Evolutionary conservation across 92 coral and sea anemone genomes (phyloP).

Genomic region (Porites divaricata): DNA sequence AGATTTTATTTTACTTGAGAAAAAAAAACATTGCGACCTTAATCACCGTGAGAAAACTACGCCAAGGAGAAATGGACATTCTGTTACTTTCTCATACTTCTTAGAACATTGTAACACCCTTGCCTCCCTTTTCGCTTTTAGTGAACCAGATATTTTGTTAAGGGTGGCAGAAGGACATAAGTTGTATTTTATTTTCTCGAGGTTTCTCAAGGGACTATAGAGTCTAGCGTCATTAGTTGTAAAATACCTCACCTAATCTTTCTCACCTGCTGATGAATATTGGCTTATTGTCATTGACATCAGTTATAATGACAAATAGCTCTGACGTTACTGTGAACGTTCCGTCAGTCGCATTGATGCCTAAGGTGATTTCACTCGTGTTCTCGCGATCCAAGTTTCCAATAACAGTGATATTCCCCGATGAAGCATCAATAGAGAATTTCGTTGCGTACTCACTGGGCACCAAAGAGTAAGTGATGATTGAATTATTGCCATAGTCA

Average conservation of each 20-base stretch:
- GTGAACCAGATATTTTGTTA: too few relatives aligned
- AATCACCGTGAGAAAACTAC: too few relatives aligned
- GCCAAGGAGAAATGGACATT: too few relatives aligned
- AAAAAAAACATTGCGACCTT: too few relatives aligned
- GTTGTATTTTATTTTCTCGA: too few relatives aligned
- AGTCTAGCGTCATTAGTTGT: too few relatives aligned
- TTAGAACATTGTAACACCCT: too few relatives aligned
- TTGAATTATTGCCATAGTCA: slow-evolving; percentile 39
- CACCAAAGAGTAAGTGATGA: slow-evolving; percentile 31
- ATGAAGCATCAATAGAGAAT: slow-evolving; percentile 19
- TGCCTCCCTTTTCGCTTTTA: too few relatives aligned
- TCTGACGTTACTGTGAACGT: background rate
- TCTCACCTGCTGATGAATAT: slow-evolving; percentile 34
- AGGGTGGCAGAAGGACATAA: too few relatives aligned
- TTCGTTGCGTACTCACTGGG: slow-evolving; percentile 7
- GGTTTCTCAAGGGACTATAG: too few relatives aligned
- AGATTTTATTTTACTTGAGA: background rate
- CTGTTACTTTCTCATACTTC: too few relatives aligned
- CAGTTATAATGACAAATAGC: slow-evolving; percentile 44
- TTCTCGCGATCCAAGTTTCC: slow-evolving; percentile 6
- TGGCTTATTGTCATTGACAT: slow-evolving; percentile 82
- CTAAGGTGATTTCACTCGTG: background rate
- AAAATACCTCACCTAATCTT: background rate
- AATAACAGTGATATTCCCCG: slow-evolving; percentile 12
- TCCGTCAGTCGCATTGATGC: slow-evolving; percentile 20